Percentiles rank a stretch among this genome's conserved stretches.
Evolutionary conservation across 1,140 invertebrate species (phyloP).

Genomic region (Batillaria attramentaria): DNA sequence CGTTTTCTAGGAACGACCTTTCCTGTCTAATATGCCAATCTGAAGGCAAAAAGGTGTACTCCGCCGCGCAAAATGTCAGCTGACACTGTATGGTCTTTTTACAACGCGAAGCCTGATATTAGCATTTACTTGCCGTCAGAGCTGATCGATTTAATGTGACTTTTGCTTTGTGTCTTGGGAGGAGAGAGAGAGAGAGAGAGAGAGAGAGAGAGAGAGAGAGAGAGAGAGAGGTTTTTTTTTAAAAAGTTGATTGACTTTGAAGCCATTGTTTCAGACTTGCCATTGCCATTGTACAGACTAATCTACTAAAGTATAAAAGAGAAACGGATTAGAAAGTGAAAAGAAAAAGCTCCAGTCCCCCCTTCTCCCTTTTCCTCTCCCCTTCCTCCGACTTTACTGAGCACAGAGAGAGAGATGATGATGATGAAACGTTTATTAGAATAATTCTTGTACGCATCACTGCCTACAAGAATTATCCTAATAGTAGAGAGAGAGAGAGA

Average conservation of each 20-base stretch:
- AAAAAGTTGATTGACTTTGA: neutral
- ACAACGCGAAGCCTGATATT: neutral
- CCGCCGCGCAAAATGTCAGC: neutral
- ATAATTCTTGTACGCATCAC: neutral
- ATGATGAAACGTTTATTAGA: neutral
- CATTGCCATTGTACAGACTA: neutral
- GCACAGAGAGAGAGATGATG: neutral
- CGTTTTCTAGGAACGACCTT: neutral
- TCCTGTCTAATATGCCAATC: neutral
- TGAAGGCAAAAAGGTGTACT: neutral
- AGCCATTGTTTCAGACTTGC: neutral
- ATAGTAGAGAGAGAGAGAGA: neutral
- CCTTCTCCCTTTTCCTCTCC: neutral
- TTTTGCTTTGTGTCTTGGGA: neutral
- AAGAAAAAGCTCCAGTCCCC: neutral
- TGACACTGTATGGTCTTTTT: neutral
- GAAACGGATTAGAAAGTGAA: neutral
- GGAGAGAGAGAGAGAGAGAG: conserved; percentile 22
- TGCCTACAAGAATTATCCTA: neutral
- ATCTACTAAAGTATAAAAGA: neutral
- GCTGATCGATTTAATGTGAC: neutral
- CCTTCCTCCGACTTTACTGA: neutral
- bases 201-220: conserved; percentile 12
- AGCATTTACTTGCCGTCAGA: no score
- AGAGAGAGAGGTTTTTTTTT: neutral